phyloP scores from a whole-genome alignment of 2,113 vertebrate species.

The Atlantisia rogersi region DNA sequence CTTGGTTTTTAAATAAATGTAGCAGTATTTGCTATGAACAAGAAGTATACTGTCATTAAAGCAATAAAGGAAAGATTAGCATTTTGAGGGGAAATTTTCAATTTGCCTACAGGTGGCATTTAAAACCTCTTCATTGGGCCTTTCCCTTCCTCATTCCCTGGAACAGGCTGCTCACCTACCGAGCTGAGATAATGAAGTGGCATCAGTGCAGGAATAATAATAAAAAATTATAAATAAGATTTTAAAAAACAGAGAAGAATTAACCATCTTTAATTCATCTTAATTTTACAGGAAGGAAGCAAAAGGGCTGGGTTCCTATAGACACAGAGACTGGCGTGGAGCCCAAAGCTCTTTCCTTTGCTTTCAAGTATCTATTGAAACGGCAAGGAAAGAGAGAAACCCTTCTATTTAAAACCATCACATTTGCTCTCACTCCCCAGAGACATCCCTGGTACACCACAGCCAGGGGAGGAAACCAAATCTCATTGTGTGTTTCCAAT shows the following conservation, averaged over 20 bases:
- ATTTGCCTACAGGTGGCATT: not conserved
- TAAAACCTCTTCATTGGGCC: not conserved
- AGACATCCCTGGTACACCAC: accelerated
- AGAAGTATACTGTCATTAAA: not conserved
- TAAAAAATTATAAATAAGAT: not conserved
- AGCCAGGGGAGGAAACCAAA: not conserved
- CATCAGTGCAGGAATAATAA: not conserved
- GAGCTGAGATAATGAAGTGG: not conserved
- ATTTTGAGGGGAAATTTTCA: not conserved
- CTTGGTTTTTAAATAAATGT: not conserved
- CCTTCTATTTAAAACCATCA: not conserved
- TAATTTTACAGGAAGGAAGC: not conserved
- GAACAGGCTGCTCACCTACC: not conserved
- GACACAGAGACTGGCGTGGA: not conserved
- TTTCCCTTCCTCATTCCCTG: not conserved
- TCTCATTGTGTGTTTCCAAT: not conserved
- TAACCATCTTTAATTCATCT: not conserved
- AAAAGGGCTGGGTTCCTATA: not conserved
- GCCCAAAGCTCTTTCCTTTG: not conserved
- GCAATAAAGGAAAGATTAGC: constrained; percentile 1
- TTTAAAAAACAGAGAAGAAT: not conserved
- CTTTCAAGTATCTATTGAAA: not conserved
- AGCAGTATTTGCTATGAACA: not conserved
- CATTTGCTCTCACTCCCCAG: not conserved
- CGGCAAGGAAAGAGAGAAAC: not conserved